Evolutionary conservation across 2,888 invertebrate species (phyloP), one percentile per base, ranked within the genome.

Genomic region (Crossocerus cetratus): DNA sequence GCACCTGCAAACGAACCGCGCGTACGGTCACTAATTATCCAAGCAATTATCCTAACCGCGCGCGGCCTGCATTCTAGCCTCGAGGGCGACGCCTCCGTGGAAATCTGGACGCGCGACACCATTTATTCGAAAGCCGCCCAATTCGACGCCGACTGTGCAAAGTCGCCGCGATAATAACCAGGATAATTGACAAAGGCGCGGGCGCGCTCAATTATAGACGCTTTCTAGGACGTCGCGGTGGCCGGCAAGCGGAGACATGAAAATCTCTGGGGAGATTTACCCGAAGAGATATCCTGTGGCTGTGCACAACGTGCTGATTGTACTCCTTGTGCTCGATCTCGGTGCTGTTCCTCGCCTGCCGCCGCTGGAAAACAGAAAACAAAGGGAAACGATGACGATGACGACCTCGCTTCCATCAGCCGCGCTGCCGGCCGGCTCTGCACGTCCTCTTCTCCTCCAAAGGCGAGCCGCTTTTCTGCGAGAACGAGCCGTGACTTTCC

Each of bases 201-300:
- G 14, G 49, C 8, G 32, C 8, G 13, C n/a, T n/a, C 16, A 49
- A 49, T 49, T 49, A 49, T 49, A 16, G 49, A 16, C 49, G 49
- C 49, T 49, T 49, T 49, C 49, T 49, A 16, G 16, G 3, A 49
- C 16, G 49, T 49, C n/a, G 49, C 13, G 16, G 49, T n/a, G n/a
- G 1, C 14, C 3, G 16, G 1, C 4, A 49, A 1, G 16, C 49
- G 49, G 13, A 49, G 49, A 4, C 11, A 60, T 22, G 16, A 5
- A 14, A 55, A 22, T 55, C 18, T 55, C 18, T 2, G 3, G 32
- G 11, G 62, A 13, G 53, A 72, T 54, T 86, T 77, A 90, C 89
- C 85, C 88, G 85, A 60, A 87, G 76, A 18, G 89, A 88, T 86
- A 89, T 87, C 76, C 89, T 85, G 80, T 87, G 87, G 83, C 84